Conservation (phyloP, 2,113 vertebrate species). For the Megaceryle torquata region DNA sequence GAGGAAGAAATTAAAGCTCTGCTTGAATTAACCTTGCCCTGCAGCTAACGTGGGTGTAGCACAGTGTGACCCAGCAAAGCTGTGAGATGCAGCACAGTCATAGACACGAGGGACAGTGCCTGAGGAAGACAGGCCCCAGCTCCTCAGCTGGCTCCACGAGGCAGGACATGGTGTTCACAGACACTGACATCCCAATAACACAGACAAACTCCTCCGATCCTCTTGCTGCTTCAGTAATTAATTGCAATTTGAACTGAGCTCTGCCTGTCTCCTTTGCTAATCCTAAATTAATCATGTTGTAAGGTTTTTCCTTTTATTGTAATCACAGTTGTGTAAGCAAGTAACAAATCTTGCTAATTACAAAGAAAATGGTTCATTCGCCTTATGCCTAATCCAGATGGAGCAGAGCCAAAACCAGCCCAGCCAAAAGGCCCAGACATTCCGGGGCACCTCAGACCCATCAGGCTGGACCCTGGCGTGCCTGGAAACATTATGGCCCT, state of each 20-base stretch:
- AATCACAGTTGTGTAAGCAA: background rate
- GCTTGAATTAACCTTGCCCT: background rate
- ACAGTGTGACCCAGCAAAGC: background rate
- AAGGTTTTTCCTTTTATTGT: slow-evolving; percentile 1
- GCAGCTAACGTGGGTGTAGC: background rate
- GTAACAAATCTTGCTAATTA: slow-evolving; percentile 21
- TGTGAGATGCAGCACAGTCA: background rate
- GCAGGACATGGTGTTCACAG: background rate
- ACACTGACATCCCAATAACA: background rate
- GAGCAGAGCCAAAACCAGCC: background rate
- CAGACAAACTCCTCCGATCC: background rate
- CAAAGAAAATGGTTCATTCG: background rate
- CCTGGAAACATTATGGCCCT: accelerated
- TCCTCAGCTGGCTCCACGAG: background rate
- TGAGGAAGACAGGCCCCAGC: background rate
- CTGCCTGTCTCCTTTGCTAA: slow-evolving; percentile 22
- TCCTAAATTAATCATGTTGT: slow-evolving; percentile 10
- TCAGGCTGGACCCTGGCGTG: background rate
- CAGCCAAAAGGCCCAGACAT: background rate
- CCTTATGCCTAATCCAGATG: background rate
- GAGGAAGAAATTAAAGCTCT: background rate
- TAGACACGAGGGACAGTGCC: background rate
- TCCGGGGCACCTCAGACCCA: background rate
- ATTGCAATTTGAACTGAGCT: slow-evolving; percentile 43
- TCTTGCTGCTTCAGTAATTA: slow-evolving; percentile 28